phyloP scores from a whole-genome alignment of 2,113 vertebrate genomes.

The Aegotheles bennettii region DNA sequence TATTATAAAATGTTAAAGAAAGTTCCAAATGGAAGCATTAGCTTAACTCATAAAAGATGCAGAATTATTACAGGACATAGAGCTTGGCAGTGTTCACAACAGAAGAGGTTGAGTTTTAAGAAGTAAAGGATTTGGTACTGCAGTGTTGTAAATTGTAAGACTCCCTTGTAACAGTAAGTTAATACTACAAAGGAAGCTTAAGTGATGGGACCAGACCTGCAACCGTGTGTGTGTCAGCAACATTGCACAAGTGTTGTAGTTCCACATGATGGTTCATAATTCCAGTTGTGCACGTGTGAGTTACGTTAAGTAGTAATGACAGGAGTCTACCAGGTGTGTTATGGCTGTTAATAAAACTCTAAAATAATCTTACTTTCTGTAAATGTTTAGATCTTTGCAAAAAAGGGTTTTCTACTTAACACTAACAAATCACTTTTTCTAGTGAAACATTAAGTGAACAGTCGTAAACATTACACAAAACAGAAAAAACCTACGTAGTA shows the following conservation, averaged over 20 bases:
- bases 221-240: neutral
- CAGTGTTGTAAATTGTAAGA: neutral
- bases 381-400: constrained; percentile 18
- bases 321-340: neutral
- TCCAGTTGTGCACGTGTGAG: neutral
- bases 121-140: neutral
- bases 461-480: constrained; percentile 68
- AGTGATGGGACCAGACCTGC: neutral
- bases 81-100: neutral
- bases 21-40: neutral
- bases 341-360: constrained; percentile 33
- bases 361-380: neutral
- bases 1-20: neutral
- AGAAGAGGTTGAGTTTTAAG: neutral
- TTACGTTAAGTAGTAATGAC: neutral
- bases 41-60: neutral
- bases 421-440: constrained; percentile 66
- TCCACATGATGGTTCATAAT: neutral
- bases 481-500: constrained; percentile 48
- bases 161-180: neutral
- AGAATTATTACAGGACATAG: neutral
- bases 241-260: neutral
- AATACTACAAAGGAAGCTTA: neutral
- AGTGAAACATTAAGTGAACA: constrained; percentile 64
- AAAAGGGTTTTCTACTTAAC: neutral